A percentile compares a stretch with the other conserved stretches of the same genome.
Evolutionary conservation across 1,140 invertebrate genomes (phyloP).

Genomic region (Kradibia gibbosae): DNA sequence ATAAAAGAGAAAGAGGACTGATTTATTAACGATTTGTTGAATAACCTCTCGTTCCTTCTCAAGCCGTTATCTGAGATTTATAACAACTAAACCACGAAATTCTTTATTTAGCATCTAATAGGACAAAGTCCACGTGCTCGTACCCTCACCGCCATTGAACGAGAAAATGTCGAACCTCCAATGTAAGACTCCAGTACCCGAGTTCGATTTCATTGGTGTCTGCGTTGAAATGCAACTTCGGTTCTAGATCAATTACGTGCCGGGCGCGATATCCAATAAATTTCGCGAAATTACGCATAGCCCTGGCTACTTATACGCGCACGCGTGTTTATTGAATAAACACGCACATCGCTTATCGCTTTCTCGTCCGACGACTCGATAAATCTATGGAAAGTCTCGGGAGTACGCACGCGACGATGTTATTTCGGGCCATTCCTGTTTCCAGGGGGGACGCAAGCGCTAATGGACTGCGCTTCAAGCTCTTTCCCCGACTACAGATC

Average conservation of each 20-base stretch:
- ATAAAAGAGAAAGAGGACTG: background rate
- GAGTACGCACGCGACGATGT: constrained; percentile 38
- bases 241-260: background rate
- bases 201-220: background rate
- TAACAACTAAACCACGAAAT: constrained; percentile 31
- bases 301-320: background rate
- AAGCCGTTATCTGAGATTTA: background rate
- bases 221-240: background rate
- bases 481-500: background rate
- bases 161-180: no score
- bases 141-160: background rate
- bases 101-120: background rate
- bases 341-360: constrained; percentile 48
- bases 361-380: constrained; percentile 47
- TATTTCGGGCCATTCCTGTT: constrained; percentile 27
- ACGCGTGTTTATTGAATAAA: constrained; percentile 43
- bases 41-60: constrained; percentile 8
- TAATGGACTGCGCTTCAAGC: background rate
- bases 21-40: constrained; percentile 44
- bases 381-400: constrained; percentile 39
- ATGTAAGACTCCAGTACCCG: background rate
- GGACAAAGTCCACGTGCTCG: constrained; percentile 43
- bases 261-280: constrained; percentile 31
- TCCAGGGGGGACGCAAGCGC: background rate
- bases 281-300: constrained; percentile 16